A percentile compares a stretch with the other conserved stretches of the same genome.
These are phyloP conservation scores for Chesias legatella DNA, from an alignment of 2,888 invertebrate species.

Conservation along the genomic window DNA sequence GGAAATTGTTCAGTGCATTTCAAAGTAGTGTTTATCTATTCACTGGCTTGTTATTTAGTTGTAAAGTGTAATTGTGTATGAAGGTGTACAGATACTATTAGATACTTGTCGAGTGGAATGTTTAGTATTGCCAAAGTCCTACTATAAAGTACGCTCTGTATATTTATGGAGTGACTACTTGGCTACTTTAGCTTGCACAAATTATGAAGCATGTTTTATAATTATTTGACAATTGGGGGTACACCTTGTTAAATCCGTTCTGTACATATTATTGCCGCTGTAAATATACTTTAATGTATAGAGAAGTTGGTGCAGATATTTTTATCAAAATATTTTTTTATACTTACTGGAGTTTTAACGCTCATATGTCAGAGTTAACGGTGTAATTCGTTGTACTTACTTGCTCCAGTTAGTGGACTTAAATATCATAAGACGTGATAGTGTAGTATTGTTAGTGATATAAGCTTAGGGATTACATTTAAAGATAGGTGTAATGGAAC, in stretches of 20 bases:
- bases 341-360: conserved; percentile 22
- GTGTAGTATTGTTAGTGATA: conserved; percentile 22
- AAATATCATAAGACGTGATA: conserved; percentile 20
- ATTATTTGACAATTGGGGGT: conserved; percentile 19
- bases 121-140: conserved; percentile 14
- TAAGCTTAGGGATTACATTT: conserved; percentile 10
- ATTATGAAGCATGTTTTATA: conserved; percentile 26
- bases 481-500: conserved; percentile 47
- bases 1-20: conserved; percentile 30
- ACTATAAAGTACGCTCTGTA: conserved; percentile 19
- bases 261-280: conserved; percentile 55
- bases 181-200: conserved; percentile 37
- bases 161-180: conserved; percentile 18
- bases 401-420: conserved; percentile 17
- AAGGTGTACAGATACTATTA: conserved; percentile 20
- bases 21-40: conserved; percentile 36
- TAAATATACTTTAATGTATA: conserved; percentile 66
- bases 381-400: conserved; percentile 14
- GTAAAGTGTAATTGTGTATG: conserved; percentile 21
- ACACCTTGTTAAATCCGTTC: conserved; percentile 28
- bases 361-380: conserved; percentile 17
- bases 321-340: conserved; percentile 74
- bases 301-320: conserved; percentile 65
- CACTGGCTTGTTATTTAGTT: conserved; percentile 45
- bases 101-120: conserved; percentile 11